phyloP scores from a whole-genome alignment of 2,113 vertebrate species.

The Drymodes brunneopygia region DNA sequence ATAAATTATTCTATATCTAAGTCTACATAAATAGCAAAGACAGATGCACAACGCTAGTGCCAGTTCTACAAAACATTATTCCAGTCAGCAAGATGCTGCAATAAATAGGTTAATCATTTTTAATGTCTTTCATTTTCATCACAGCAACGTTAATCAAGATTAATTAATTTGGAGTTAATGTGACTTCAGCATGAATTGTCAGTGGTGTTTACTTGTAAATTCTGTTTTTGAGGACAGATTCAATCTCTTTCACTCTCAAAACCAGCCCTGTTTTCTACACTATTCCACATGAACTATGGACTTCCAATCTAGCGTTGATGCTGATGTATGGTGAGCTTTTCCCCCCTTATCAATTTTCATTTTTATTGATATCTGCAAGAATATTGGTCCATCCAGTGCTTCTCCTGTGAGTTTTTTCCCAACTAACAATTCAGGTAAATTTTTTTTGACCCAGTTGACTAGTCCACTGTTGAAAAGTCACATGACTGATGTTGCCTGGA shows the following conservation, averaged over 20 bases:
- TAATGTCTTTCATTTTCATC: constrained; percentile 42
- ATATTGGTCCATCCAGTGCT: background rate
- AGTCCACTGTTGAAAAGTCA: background rate
- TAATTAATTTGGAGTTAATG: constrained; percentile 43
- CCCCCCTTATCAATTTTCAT: background rate
- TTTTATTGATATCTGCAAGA: background rate
- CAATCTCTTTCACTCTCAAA: background rate
- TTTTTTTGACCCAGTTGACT: background rate
- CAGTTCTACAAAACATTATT: constrained; percentile 31
- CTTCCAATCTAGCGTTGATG: background rate
- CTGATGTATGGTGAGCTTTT: background rate
- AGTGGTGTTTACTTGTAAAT: background rate
- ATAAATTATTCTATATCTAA: background rate
- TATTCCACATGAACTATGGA: background rate
- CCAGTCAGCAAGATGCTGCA: constrained; percentile 15
- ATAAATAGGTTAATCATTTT: constrained; percentile 60
- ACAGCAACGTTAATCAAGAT: constrained; percentile 53
- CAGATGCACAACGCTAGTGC: constrained; percentile 28
- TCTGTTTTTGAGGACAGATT: background rate
- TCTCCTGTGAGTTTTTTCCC: background rate
- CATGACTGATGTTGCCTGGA: background rate
- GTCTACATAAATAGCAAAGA: constrained; percentile 33
- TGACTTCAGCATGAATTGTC: background rate
- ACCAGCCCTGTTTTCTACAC: background rate
- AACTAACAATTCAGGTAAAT: background rate